Conservation (phyloP, 2,888 invertebrate species). For the Cryptops parisi region DNA sequence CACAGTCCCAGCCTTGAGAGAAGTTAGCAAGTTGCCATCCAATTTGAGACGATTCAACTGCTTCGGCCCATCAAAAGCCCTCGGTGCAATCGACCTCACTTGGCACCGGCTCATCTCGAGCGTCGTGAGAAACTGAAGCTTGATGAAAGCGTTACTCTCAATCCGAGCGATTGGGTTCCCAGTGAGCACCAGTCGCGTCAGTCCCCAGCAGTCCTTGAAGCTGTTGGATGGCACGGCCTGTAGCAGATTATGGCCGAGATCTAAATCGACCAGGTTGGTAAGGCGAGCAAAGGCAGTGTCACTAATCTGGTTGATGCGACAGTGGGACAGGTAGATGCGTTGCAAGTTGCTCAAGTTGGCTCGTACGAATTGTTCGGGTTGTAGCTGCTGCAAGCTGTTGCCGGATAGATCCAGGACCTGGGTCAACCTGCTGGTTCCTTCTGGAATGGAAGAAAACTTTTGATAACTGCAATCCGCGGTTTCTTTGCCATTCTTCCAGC, state of each 20-base stretch:
- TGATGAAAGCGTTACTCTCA: slow-evolving; percentile 55
- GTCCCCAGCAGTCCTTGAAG: slow-evolving; percentile 58
- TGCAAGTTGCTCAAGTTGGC: slow-evolving; percentile 73
- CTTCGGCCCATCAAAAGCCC: slow-evolving; percentile 64
- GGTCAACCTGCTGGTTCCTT: slow-evolving; percentile 69
- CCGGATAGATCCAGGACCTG: slow-evolving; percentile 81
- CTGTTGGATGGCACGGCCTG: slow-evolving; percentile 61
- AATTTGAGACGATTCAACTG: slow-evolving; percentile 70
- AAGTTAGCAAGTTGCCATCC: slow-evolving; percentile 55
- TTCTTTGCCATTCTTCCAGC: slow-evolving; percentile 85
- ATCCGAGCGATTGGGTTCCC: slow-evolving; percentile 53
- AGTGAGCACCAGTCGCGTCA: slow-evolving; percentile 67
- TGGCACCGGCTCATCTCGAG: slow-evolving; percentile 69
- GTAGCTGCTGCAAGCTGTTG: slow-evolving; percentile 68
- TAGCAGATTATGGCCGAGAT: slow-evolving; percentile 66
- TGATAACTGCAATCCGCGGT: slow-evolving; percentile 74
- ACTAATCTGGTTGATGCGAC: slow-evolving; percentile 50
- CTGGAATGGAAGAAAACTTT: slow-evolving; percentile 39
- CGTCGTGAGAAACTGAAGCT: slow-evolving; percentile 41
- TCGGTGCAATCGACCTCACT: slow-evolving; percentile 47
- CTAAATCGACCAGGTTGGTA: slow-evolving; percentile 73
- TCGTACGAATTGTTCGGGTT: slow-evolving; percentile 63
- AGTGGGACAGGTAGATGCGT: slow-evolving; percentile 65
- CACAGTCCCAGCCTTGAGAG: slow-evolving; percentile 42
- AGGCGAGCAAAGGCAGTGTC: slow-evolving; percentile 40